Conservation (phyloP, 2,797 vertebrate species). For the Smutsia temminckii region DNA sequence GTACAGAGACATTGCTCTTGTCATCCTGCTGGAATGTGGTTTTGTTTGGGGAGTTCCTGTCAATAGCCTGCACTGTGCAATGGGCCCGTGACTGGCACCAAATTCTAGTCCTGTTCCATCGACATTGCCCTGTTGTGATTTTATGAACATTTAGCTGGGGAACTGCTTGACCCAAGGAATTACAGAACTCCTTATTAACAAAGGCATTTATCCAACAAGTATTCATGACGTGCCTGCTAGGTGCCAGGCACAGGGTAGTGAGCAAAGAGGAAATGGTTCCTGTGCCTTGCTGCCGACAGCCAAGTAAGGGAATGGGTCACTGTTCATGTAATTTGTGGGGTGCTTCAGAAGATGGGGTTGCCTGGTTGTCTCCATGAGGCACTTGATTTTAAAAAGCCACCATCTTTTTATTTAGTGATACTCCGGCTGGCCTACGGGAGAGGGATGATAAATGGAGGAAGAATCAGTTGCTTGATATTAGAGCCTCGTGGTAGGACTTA, state of each 20-base stretch:
- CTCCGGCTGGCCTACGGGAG: not conserved
- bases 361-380: not conserved
- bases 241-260: not conserved
- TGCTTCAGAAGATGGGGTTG: not conserved
- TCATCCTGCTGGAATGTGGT: constrained; percentile 6
- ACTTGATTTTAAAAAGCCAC: not conserved
- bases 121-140: constrained; percentile 37
- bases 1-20: not conserved
- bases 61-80: not conserved
- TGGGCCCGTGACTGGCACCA: not conserved
- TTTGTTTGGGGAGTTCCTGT: constrained; percentile 12
- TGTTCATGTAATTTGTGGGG: not conserved
- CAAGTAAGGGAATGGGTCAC: not conserved
- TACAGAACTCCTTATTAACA: constrained; percentile 28
- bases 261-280: not conserved
- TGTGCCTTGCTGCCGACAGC: not conserved
- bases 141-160: constrained; percentile 26
- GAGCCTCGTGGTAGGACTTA: not conserved
- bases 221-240: not conserved
- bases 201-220: not conserved
- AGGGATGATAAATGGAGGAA: not conserved
- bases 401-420: not conserved
- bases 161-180: constrained; percentile 5
- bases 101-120: not conserved
- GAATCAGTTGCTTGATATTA: not conserved